These are phyloP conservation scores for Fratercula arctica DNA, from an alignment of 2,797 vertebrate genomes.

Conservation along the genomic window DNA sequence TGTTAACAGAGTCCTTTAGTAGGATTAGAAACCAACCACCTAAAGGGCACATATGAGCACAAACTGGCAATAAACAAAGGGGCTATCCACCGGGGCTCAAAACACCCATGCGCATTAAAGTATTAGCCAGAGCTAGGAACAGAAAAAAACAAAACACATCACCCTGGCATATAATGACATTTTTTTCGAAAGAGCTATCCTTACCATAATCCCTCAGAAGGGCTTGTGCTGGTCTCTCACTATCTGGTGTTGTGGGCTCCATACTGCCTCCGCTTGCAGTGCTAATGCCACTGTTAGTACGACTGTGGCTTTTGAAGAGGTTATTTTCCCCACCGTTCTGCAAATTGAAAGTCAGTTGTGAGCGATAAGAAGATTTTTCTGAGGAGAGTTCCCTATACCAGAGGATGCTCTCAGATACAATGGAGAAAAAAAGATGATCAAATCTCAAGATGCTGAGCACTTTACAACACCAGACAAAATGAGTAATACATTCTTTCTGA, in stretches of 20 bases:
- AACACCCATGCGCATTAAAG: neutral
- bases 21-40: neutral
- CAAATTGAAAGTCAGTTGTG: constrained; percentile 38
- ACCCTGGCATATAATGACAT: neutral
- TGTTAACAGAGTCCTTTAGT: neutral
- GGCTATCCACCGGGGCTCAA: neutral
- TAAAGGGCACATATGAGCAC: neutral
- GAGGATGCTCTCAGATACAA: neutral
- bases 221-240: constrained; percentile 89
- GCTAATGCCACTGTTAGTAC: constrained; percentile 93
- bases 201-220: constrained; percentile 93
- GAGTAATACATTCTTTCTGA: neutral
- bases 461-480: neutral
- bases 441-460: neutral
- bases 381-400: neutral
- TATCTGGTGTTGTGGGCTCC: constrained; percentile 91
- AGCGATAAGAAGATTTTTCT: neutral
- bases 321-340: constrained; percentile 77
- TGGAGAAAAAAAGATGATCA: neutral
- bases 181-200: neutral
- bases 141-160: neutral
- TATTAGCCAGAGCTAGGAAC: neutral
- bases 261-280: constrained; percentile 89
- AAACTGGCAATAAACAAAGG: neutral
- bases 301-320: constrained; percentile 88